phyloP scores from a whole-genome alignment of 1,140 invertebrate species.

The Rhopalosiphum padi region DNA sequence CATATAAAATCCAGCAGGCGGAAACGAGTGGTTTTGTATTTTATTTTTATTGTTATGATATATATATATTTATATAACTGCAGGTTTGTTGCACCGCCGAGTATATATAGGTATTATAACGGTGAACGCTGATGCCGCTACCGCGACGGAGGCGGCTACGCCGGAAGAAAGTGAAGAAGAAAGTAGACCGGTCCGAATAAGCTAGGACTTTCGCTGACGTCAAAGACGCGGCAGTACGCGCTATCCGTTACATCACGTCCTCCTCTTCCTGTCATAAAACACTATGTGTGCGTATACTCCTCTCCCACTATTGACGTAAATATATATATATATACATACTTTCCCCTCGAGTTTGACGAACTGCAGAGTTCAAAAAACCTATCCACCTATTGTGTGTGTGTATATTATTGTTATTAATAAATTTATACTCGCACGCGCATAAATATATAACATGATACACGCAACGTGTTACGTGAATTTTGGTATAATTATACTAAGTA shows the following conservation, averaged over 20 bases:
- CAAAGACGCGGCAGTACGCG: conserved; percentile 19
- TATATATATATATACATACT: background rate
- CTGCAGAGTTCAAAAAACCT: conserved; percentile 21
- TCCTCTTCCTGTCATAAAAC: background rate
- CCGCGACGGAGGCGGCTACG: conserved; percentile 33
- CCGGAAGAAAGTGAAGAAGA: conserved; percentile 58
- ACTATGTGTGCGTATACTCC: background rate
- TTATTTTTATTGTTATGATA: background rate
- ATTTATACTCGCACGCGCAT: background rate
- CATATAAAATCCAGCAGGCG: background rate
- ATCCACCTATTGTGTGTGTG: background rate
- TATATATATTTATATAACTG: conserved; percentile 26
- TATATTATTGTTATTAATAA: conserved; percentile 15
- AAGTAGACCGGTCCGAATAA: conserved; percentile 49
- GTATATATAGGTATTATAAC: conserved; percentile 8
- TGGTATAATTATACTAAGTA: background rate
- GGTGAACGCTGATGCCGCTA: background rate
- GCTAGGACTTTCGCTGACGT: conserved; percentile 39
- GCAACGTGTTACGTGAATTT: background rate
- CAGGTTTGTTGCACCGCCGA: background rate
- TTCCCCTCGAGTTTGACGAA: conserved; percentile 35
- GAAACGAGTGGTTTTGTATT: background rate
- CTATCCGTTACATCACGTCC: conserved; percentile 53
- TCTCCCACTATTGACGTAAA: background rate
- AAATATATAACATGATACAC: background rate